These are phyloP conservation scores for Pholis gunnellus DNA, from an alignment of 2,113 vertebrate species.

Conservation along the genomic window DNA sequence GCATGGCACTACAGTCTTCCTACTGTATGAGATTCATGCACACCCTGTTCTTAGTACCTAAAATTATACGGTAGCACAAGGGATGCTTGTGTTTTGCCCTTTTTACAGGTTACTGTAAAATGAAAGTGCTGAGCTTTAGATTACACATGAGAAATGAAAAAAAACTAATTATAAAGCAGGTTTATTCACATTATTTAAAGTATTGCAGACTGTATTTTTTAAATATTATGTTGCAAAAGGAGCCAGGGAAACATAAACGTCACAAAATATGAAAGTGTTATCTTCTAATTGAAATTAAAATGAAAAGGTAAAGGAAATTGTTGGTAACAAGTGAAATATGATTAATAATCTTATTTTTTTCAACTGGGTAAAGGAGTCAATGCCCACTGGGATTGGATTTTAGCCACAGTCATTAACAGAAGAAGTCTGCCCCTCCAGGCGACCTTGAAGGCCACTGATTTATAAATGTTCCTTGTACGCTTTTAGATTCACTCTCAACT, in stretches of 20 bases:
- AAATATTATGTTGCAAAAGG: not conserved
- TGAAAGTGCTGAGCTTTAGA: not conserved
- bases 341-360: not conserved
- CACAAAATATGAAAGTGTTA: not conserved
- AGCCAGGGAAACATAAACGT: not conserved
- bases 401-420: not conserved
- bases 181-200: not conserved
- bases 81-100: not conserved
- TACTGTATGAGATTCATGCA: not conserved
- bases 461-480: not conserved
- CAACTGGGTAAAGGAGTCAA: not conserved
- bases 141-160: not conserved
- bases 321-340: not conserved
- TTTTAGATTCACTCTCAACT: not conserved
- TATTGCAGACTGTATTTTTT: not conserved
- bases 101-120: not conserved
- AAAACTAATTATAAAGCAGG: not conserved
- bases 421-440: not conserved
- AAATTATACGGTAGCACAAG: slow-evolving; percentile 9
- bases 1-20: not conserved
- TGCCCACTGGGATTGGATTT: not conserved
- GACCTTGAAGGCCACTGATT: not conserved
- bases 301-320: not conserved
- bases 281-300: too few species aligned
- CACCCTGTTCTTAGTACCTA: not conserved